A percentile compares a stretch with the other conserved stretches of the same genome.
Evolutionary conservation across 1,140 invertebrate genomes (phyloP).

Genomic region (Panulirus ornatus): DNA sequence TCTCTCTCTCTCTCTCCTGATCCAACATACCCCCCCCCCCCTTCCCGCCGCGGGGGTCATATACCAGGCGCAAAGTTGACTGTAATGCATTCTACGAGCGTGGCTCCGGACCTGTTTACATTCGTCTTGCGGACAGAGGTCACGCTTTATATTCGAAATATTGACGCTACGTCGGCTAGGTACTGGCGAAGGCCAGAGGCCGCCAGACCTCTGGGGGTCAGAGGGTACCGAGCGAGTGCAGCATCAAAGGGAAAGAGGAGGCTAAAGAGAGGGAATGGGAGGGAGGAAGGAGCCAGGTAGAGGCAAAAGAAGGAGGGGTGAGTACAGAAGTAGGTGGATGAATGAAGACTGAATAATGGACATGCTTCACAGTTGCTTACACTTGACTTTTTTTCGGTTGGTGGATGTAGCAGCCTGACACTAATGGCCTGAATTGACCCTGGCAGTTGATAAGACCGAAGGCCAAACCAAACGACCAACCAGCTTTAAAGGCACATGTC

Average conservation of each 20-base stretch:
- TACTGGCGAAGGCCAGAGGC: background rate
- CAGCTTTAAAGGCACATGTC: too few relatives aligned
- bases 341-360: too few relatives aligned
- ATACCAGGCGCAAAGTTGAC: background rate
- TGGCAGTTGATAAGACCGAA: too few relatives aligned
- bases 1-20: background rate
- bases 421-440: too few relatives aligned
- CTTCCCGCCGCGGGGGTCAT: background rate
- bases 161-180: constrained; percentile 1
- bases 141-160: background rate
- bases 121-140: constrained; percentile 12
- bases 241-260: background rate
- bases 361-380: too few relatives aligned
- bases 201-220: background rate
- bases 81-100: constrained; percentile 2
- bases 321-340: too few relatives aligned
- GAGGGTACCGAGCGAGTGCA: background rate
- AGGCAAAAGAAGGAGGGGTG: background rate
- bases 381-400: too few relatives aligned
- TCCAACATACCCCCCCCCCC: too few relatives aligned
- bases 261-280: background rate
- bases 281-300: constrained; percentile 1
- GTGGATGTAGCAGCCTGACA: too few relatives aligned
- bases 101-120: background rate
- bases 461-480: too few relatives aligned